Evolutionary conservation across 2,797 vertebrate genomes (phyloP).

Genomic region (Channa striata): DNA sequence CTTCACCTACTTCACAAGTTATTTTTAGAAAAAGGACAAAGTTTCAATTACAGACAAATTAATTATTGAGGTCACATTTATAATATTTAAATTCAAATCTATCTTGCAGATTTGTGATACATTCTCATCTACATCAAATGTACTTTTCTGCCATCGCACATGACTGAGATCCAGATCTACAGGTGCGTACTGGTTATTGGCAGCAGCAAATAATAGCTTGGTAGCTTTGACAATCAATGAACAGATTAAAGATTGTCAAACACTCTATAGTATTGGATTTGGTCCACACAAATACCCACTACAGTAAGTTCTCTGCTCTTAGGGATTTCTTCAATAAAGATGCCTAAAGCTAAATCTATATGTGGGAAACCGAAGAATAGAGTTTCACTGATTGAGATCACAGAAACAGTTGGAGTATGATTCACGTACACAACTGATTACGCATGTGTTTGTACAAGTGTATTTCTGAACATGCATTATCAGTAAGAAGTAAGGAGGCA

Average conservation of each 20-base stretch:
- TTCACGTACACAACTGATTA: neutral
- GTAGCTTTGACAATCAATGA: too few species aligned
- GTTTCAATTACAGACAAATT: too few species aligned
- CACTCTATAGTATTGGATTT: neutral
- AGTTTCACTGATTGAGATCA: neutral
- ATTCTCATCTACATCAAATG: neutral
- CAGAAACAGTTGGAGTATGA: neutral
- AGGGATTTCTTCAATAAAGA: slow-evolving; percentile 20
- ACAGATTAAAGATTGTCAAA: too few species aligned
- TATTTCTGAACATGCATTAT: neutral
- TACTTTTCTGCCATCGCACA: neutral
- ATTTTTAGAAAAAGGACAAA: too few species aligned
- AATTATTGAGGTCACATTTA: too few species aligned
- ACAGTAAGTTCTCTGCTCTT: slow-evolving; percentile 2
- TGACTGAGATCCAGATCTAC: neutral
- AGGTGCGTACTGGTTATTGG: neutral
- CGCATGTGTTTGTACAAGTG: neutral
- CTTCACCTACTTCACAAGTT: too few species aligned
- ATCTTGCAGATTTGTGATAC: too few species aligned
- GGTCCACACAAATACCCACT: slow-evolving; percentile 6
- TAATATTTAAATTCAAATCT: too few species aligned
- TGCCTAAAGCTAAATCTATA: slow-evolving; percentile 9
- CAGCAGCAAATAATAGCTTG: neutral
- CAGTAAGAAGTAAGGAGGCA: slow-evolving; percentile 43
- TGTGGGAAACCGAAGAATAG: too few species aligned